A percentile compares a stretch with the other conserved stretches of the same genome.
phyloP scores from a whole-genome alignment of 2,888 invertebrate genomes.

The Acanthopleura granulata region DNA sequence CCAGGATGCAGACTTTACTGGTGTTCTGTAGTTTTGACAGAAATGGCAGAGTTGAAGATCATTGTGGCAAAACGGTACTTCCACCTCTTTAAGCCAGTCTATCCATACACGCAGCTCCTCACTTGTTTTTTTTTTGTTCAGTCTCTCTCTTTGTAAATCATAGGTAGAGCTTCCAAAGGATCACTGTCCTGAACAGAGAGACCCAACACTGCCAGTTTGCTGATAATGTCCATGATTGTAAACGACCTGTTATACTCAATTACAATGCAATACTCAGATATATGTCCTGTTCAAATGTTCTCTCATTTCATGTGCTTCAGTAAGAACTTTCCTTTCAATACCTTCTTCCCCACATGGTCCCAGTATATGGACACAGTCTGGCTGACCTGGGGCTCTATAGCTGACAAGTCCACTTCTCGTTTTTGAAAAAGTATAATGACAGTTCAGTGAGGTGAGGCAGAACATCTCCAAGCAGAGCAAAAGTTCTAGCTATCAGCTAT shows the following conservation, averaged over 20 bases:
- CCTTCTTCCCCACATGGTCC: neutral
- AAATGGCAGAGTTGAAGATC: neutral
- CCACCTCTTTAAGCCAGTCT: neutral
- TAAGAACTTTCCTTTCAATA: neutral
- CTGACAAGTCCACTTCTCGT: conserved; percentile 22
- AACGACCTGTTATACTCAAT: too few species aligned
- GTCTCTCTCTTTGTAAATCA: neutral
- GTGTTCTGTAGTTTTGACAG: neutral
- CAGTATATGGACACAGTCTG: neutral
- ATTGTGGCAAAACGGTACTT: neutral
- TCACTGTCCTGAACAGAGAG: too few species aligned
- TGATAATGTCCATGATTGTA: too few species aligned
- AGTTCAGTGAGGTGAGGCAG: conserved; percentile 29
- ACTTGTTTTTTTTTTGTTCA: too few species aligned
- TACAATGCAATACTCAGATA: too few species aligned
- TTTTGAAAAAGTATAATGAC: conserved; percentile 27
- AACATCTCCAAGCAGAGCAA: conserved; percentile 30
- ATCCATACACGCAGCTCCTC: neutral
- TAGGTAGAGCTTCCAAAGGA: neutral
- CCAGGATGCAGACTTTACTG: neutral
- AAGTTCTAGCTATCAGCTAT: conserved; percentile 22
- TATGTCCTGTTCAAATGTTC: too few species aligned
- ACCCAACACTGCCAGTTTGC: too few species aligned
- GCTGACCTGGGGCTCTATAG: neutral
- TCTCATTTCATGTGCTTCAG: too few species aligned